A percentile compares a stretch with the other conserved stretches of the same genome.
Conservation (phyloP, 2,888 invertebrate genomes). For the Tricholauxania praeusta region DNA sequence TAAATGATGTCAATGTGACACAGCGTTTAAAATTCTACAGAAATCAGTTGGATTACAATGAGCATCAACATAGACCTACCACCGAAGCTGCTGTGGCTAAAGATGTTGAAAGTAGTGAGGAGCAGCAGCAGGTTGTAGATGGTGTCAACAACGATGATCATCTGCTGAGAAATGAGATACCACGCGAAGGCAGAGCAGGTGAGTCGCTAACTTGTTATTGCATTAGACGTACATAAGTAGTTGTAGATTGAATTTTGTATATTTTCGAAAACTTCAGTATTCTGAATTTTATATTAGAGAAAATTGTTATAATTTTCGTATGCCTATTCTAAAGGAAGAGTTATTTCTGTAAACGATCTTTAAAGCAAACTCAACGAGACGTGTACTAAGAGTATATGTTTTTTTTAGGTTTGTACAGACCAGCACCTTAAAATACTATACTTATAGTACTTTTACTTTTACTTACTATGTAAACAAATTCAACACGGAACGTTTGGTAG, state of each 20-base stretch:
- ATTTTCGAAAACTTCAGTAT: background rate
- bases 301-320: too few species aligned
- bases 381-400: too few species aligned
- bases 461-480: too few species aligned
- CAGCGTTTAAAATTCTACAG: constrained; percentile 75
- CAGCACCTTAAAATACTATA: too few species aligned
- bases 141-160: constrained; percentile 47
- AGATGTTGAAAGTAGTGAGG: constrained; percentile 27
- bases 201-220: constrained; percentile 38
- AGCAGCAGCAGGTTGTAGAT: background rate
- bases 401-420: too few species aligned
- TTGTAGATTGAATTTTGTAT: background rate
- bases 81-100: constrained; percentile 44
- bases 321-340: too few species aligned
- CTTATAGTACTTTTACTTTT: too few species aligned
- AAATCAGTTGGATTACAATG: constrained; percentile 74
- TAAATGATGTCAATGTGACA: constrained; percentile 76
- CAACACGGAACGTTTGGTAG: too few species aligned
- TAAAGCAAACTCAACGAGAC: too few species aligned
- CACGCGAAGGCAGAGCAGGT: constrained; percentile 55
- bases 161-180: constrained; percentile 53
- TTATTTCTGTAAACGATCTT: too few species aligned
- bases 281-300: background rate
- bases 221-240: too few species aligned
- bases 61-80: constrained; percentile 50